Percentiles rank a stretch among this genome's conserved stretches.
Conservation (phyloP, 2,113 vertebrate species). For the Mesoclemmys tuberculata region DNA sequence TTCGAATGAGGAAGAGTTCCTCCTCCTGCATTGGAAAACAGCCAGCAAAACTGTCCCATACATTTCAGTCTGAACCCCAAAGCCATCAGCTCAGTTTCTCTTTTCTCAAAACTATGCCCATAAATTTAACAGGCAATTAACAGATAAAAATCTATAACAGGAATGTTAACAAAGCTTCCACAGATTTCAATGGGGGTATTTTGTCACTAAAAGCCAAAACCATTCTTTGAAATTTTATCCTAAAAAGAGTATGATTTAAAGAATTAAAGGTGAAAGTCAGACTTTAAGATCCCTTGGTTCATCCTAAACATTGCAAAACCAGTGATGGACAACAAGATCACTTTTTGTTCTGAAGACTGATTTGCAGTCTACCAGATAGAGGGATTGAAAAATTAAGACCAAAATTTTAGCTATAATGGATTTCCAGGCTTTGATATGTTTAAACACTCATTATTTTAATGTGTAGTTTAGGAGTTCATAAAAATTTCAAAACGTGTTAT, state of each 20-base stretch:
- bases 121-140: background rate
- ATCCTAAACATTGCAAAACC: background rate
- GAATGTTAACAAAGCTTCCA: too few species aligned
- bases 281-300: background rate
- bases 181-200: background rate
- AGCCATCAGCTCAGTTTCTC: background rate
- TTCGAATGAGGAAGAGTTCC: background rate
- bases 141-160: background rate
- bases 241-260: background rate
- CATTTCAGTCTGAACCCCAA: background rate
- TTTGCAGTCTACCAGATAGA: background rate
- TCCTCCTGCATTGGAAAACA: background rate
- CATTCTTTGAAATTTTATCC: background rate
- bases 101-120: background rate
- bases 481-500: slow-evolving; percentile 72
- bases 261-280: background rate
- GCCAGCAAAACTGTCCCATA: accelerated
- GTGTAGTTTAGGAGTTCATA: slow-evolving; percentile 71
- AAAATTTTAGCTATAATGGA: slow-evolving; percentile 32
- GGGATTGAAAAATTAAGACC: slow-evolving; percentile 17
- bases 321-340: background rate
- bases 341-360: background rate
- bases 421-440: slow-evolving; percentile 57
- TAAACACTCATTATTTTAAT: slow-evolving; percentile 48
- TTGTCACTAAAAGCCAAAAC: background rate